Evolutionary conservation across 2,113 vertebrate species (phyloP).

Genomic region (Conger conger): DNA sequence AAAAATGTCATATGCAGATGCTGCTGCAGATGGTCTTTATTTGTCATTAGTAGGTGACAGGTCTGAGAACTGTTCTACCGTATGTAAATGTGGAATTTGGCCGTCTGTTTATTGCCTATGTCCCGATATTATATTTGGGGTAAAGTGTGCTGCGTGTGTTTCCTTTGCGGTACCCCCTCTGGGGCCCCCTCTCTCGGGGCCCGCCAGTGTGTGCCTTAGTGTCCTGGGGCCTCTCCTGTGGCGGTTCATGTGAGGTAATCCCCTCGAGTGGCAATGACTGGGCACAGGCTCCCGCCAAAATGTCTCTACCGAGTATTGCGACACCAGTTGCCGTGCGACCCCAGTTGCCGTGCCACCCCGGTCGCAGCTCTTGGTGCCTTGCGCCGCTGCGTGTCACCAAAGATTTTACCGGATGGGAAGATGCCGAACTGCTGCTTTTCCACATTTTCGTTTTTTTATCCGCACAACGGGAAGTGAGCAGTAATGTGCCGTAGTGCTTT

Average conservation of each 20-base stretch:
- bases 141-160: neutral
- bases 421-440: no score
- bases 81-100: no score
- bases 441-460: no score
- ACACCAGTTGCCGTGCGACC: slow-evolving; percentile 68
- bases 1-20: no score
- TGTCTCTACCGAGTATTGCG: slow-evolving; percentile 72
- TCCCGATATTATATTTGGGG: neutral
- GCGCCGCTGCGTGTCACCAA: slow-evolving; percentile 68
- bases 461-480: no score
- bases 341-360: slow-evolving; percentile 64
- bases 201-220: neutral
- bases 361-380: slow-evolving; percentile 36
- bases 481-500: no score
- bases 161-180: neutral
- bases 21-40: no score
- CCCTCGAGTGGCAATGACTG: neutral
- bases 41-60: no score
- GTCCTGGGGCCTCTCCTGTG: neutral
- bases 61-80: no score
- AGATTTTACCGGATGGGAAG: no score
- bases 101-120: neutral
- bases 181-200: no score
- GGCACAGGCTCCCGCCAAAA: slow-evolving; percentile 54
- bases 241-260: slow-evolving; percentile 23